Percentiles rank a stretch among this genome's conserved stretches.
These are phyloP conservation scores for Ranitomeya variabilis DNA, from an alignment of 2,113 vertebrate genomes.

Conservation along the genomic window DNA sequence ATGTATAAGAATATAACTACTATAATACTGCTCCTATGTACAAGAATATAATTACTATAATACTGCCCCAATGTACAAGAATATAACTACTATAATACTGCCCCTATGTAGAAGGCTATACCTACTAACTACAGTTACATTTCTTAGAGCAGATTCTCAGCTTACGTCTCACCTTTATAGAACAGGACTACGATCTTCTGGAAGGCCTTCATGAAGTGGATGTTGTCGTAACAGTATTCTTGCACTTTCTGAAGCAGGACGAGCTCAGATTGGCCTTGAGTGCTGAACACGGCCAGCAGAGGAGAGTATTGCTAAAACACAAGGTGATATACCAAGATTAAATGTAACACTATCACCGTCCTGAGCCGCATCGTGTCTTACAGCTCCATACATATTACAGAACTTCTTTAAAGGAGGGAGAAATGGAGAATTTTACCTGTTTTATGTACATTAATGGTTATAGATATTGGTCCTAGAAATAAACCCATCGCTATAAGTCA, in stretches of 20 bases:
- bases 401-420: no score
- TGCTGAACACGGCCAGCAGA: slow-evolving; percentile 88
- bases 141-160: no score
- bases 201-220: slow-evolving; percentile 95
- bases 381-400: no score
- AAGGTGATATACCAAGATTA: background rate
- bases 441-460: no score
- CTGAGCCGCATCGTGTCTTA: no score
- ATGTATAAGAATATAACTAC: no score
- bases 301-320: slow-evolving; percentile 84
- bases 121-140: background rate
- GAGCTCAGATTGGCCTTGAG: slow-evolving; percentile 88
- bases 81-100: background rate
- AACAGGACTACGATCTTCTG: slow-evolving; percentile 95
- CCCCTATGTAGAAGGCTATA: background rate
- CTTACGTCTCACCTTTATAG: slow-evolving; percentile 82
- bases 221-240: slow-evolving; percentile 93
- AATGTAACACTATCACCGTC: background rate
- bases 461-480: no score
- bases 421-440: no score
- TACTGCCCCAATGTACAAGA: background rate
- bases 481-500: no score
- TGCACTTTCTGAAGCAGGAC: slow-evolving; percentile 89
- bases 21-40: background rate
- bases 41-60: background rate